Conservation (phyloP, 2,113 vertebrate species). For the Cisticola juncidis region DNA sequence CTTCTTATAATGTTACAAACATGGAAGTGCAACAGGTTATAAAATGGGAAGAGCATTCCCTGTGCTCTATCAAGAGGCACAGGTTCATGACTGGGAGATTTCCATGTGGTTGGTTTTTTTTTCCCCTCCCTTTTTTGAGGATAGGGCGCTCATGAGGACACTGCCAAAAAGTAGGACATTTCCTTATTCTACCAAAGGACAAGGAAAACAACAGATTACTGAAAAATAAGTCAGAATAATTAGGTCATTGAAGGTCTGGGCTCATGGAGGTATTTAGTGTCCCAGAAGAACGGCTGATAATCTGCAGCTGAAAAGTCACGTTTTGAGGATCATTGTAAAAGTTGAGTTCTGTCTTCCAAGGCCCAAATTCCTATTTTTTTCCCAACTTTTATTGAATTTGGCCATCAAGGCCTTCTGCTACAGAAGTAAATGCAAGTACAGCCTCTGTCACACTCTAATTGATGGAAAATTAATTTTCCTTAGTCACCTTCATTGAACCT, state of each 20-base stretch:
- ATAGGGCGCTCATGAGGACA: neutral
- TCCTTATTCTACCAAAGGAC: conserved; percentile 6
- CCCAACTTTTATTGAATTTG: neutral
- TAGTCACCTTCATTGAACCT: neutral
- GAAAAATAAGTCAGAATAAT: conserved; percentile 43
- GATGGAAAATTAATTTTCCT: neutral
- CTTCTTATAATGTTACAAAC: neutral
- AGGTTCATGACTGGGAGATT: neutral
- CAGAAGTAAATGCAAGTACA: neutral
- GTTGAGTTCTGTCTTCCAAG: neutral
- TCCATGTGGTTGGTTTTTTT: neutral
- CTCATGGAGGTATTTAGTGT: neutral
- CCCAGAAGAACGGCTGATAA: neutral
- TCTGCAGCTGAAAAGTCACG: neutral
- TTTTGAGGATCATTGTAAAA: neutral
- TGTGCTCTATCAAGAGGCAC: neutral
- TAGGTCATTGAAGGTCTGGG: conserved; percentile 8
- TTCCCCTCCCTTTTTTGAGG: neutral
- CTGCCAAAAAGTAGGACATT: conserved; percentile 18
- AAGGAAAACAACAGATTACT: conserved; percentile 38
- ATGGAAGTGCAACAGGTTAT: neutral
- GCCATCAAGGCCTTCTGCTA: neutral
- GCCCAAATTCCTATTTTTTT: neutral
- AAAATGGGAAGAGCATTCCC: neutral
- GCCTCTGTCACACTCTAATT: neutral